A percentile compares a stretch with the other conserved stretches of the same genome.
phyloP scores from a whole-genome alignment of 2,113 vertebrate genomes.

The Aspiorhynchus laticeps region DNA sequence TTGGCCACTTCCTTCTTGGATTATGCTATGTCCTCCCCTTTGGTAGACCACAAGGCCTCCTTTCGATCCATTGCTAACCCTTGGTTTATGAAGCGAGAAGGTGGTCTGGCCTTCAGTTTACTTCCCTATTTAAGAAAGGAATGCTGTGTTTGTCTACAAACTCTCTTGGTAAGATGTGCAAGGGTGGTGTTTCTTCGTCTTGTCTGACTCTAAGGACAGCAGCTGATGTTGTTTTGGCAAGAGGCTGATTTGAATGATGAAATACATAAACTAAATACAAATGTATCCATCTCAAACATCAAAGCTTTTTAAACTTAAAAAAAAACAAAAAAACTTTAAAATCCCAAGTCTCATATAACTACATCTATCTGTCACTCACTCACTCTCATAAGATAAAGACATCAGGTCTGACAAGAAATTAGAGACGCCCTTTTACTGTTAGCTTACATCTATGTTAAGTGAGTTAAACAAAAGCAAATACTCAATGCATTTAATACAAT shows the following conservation, averaged over 20 bases:
- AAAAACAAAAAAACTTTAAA: neutral
- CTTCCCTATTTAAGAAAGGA: neutral
- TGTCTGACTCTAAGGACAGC: neutral
- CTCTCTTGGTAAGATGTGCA: neutral
- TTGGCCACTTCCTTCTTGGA: neutral
- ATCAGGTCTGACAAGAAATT: slow-evolving; percentile 6
- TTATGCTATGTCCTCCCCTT: neutral
- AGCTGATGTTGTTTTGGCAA: slow-evolving; percentile 30
- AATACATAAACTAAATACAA: neutral
- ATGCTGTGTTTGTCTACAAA: neutral
- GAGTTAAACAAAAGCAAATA: neutral
- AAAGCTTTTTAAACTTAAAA: neutral
- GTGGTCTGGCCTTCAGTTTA: neutral
- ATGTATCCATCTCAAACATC: neutral
- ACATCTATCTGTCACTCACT: neutral
- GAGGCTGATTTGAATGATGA: neutral
- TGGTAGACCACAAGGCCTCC: neutral
- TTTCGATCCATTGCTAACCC: neutral
- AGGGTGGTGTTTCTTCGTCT: neutral
- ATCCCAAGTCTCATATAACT: neutral
- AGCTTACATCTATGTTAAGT: neutral
- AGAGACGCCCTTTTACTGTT: neutral
- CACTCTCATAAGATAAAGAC: neutral
- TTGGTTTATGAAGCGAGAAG: slow-evolving; percentile 14
- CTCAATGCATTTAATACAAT: neutral